phyloP scores from a whole-genome alignment of 92 coral and sea anemone species.

The Chrysogorgia sp. region DNA sequence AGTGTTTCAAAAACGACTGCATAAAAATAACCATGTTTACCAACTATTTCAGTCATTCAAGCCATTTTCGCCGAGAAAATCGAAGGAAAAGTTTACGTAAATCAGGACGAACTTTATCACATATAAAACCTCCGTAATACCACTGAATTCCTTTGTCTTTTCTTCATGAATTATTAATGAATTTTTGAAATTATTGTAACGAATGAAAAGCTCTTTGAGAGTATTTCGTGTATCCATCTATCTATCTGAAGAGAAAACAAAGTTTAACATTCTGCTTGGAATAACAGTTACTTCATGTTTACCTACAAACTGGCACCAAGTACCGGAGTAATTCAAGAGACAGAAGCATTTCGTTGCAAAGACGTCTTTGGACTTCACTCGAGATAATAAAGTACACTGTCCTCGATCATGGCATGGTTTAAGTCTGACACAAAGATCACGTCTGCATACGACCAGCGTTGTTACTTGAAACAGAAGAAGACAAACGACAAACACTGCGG shows the following conservation, averaged over 20 bases:
- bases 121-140: too few species aligned
- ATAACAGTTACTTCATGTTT: not conserved
- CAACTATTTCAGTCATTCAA: too few species aligned
- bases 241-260: not conserved
- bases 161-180: too few species aligned
- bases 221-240: too few species aligned
- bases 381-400: not conserved
- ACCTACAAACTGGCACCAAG: conserved; percentile 32
- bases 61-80: too few species aligned
- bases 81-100: too few species aligned
- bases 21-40: too few species aligned
- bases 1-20: too few species aligned
- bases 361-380: not conserved
- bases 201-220: too few species aligned
- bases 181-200: too few species aligned
- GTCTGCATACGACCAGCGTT: not conserved
- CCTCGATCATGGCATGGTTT: conserved; percentile 27
- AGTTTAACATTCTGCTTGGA: not conserved
- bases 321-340: conserved; percentile 11
- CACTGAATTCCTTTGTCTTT: too few species aligned
- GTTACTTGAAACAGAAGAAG: not conserved
- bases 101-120: too few species aligned
- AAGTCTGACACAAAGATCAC: not conserved
- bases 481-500: not conserved
- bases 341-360: conserved; percentile 1